A percentile compares a stretch with the other conserved stretches of the same genome.
These are phyloP conservation scores for Platyrinchus mystaceus DNA, from an alignment of 2,797 vertebrate genomes.

Conservation along the genomic window DNA sequence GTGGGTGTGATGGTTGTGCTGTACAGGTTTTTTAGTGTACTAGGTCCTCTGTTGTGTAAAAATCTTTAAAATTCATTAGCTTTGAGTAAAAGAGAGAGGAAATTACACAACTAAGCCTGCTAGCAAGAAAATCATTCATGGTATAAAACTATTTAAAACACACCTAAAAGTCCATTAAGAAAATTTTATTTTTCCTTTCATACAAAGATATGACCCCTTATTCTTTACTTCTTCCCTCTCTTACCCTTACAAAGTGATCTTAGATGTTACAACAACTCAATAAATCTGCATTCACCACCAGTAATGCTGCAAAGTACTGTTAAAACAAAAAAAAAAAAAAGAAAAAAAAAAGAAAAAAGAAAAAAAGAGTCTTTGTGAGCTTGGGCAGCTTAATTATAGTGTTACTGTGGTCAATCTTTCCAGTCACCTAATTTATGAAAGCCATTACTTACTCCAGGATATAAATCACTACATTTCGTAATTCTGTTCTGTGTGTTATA, in stretches of 20 bases:
- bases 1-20: background rate
- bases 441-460: background rate
- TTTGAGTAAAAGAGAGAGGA: background rate
- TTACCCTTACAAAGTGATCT: background rate
- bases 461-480: background rate
- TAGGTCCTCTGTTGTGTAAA: background rate
- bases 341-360: fast-evolving
- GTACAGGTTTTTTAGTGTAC: background rate
- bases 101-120: background rate
- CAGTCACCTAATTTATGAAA: background rate
- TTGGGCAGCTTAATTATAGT: fast-evolving
- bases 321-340: fast-evolving
- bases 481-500: background rate
- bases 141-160: background rate
- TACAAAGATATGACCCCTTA: background rate
- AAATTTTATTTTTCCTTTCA: background rate
- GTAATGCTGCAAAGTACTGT: background rate
- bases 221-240: background rate
- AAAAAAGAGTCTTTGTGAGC: background rate
- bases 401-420: background rate
- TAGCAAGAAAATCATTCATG: background rate
- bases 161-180: background rate
- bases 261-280: background rate
- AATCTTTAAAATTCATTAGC: background rate
- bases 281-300: background rate